Base-by-base conservation (phyloP, 2,113 vertebrate species). In the Lampris incognitus region DNA sequence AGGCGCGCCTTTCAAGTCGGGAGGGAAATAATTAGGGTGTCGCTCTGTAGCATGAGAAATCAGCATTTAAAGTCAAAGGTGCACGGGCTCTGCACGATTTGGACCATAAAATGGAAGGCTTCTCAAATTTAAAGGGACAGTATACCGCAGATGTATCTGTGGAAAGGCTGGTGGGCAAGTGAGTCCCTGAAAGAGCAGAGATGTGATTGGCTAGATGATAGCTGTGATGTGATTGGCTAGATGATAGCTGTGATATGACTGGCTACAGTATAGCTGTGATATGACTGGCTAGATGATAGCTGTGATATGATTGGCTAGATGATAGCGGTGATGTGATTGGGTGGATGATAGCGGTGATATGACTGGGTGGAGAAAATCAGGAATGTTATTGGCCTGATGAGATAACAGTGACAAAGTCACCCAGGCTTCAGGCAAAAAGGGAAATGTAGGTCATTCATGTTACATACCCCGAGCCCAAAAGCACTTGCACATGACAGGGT, bases 381-480 rank as follows among this genome's bases (percentile, higher is more conserved):
- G 60, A 65, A 76, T 13, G 56, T 44, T 55, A 84, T 82, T 84
- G 80, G 70, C 69, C 79, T 1, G 72, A 88, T 84, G 81, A 80
- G 82, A 86, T 81, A 78, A 82, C 78, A 1, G 76, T n/a, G 8
- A 84, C 74, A 74, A 79, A 84, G 83, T 85, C 87, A 79, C 80
- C 52, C 1, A 56, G 74, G 81, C 82, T 74, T 82, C 48, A 13
- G 85, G 84, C 81, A 68, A 67, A 88, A 67, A 89, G 79, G 68
- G 39, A 46, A 79, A 90, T 86, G 79, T 88, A 89, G 90, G 87
- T 86, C 86, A 88, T 39, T 42, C 70, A 72, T 13, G 54, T 84
- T 24, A 81, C 51, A 51, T 82, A 81, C 71, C 54, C 36, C 36
- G 41, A 50, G 71, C 72, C 84, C 83, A 76, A 80, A 86, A 79